Conservation (phyloP, 2,888 invertebrate species). For the Monochamus alternatus region DNA sequence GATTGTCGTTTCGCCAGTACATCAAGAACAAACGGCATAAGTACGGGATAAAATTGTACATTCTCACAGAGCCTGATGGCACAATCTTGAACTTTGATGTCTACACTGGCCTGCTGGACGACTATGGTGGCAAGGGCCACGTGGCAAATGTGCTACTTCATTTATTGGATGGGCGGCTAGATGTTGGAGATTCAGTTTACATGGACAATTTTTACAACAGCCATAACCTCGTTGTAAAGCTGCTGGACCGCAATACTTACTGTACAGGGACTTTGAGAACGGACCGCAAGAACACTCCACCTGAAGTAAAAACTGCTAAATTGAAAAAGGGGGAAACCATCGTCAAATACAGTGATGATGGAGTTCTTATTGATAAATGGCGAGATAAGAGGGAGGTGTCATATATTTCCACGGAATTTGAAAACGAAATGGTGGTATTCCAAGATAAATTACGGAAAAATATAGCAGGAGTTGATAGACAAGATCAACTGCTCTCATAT, state of each 20-base stretch:
- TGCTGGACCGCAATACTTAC: conserved; percentile 18
- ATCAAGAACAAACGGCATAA: conserved; percentile 43
- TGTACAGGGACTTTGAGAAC: conserved; percentile 29
- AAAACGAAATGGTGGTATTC: conserved; percentile 45
- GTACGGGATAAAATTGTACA: conserved; percentile 39
- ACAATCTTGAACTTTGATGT: conserved; percentile 34
- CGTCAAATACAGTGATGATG: conserved; percentile 17
- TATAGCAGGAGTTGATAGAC: conserved; percentile 46
- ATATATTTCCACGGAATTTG: conserved; percentile 57
- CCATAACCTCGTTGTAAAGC: conserved; percentile 7
- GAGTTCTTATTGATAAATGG: conserved; percentile 61
- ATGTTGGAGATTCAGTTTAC: conserved; percentile 11
- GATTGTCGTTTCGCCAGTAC: conserved; percentile 32
- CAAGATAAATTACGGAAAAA: conserved; percentile 42
- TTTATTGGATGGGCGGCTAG: not conserved
- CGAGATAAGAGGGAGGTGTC: conserved; percentile 59
- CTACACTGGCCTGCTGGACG: conserved; percentile 29
- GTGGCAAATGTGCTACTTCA: not conserved
- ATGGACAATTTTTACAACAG: conserved; percentile 11
- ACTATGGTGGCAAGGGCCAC: no score
- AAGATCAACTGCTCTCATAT: conserved; percentile 58
- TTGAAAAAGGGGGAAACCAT: conserved; percentile 37
- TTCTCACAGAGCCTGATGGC: conserved; percentile 42
- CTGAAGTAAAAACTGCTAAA: conserved; percentile 27
- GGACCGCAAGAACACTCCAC: conserved; percentile 24